Conservation (phyloP, 2,797 vertebrate genomes). For the Ctenopoma kingsleyae region DNA sequence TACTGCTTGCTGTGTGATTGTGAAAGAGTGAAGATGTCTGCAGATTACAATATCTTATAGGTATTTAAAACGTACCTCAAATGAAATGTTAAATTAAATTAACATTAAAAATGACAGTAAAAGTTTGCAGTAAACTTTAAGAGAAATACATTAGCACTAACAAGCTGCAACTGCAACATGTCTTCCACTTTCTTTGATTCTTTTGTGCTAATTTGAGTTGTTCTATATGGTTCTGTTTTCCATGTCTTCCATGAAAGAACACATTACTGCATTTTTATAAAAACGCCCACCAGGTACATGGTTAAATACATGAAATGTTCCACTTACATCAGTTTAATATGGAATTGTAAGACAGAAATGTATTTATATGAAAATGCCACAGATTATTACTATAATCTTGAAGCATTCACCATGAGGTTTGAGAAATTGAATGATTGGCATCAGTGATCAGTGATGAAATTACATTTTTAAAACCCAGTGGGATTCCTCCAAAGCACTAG, state of each 20-base stretch:
- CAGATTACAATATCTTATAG: not conserved
- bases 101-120: not conserved
- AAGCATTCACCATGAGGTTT: constrained; percentile 13
- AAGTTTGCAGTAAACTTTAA: not conserved
- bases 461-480: constrained; percentile 29
- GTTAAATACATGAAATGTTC: not conserved
- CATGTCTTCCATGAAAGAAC: not conserved
- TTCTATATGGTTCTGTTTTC: not conserved
- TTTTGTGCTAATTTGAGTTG: not conserved
- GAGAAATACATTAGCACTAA: not conserved
- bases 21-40: not conserved
- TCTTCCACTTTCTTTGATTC: not conserved
- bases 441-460: constrained; percentile 51
- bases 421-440: constrained; percentile 42
- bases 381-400: constrained; percentile 21
- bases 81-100: not conserved
- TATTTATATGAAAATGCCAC: constrained; percentile 27
- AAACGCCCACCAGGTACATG: not conserved
- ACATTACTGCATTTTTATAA: not conserved
- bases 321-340: constrained; percentile 18
- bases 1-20: not conserved
- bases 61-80: not conserved
- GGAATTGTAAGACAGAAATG: constrained; percentile 17
- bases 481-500: constrained; percentile 1
- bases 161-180: not conserved